phyloP scores from a whole-genome alignment of 2,113 vertebrate species.

The Ochotona curzoniae region DNA sequence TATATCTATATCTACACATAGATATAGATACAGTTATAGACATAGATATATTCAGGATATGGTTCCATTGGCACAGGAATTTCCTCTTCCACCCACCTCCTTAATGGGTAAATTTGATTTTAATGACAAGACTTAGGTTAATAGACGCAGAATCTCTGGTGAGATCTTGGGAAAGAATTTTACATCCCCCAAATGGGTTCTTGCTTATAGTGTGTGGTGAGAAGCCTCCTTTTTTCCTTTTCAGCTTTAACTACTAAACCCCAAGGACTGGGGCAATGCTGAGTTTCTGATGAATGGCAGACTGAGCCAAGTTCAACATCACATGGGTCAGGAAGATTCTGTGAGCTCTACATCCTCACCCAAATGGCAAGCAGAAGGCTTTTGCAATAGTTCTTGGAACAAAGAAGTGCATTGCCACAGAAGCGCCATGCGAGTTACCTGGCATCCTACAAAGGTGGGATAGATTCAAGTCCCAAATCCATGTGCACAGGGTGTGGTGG shows the following conservation, averaged over 20 bases:
- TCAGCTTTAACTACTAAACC: neutral
- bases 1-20: too few relatives aligned
- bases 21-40: too few relatives aligned
- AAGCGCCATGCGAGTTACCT: neutral
- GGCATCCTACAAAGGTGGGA: neutral
- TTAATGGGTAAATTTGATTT: slow-evolving; percentile 34
- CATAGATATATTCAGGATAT: too few relatives aligned
- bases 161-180: slow-evolving; percentile 54
- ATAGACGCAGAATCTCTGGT: slow-evolving; percentile 16
- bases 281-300: neutral
- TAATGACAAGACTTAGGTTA: slow-evolving; percentile 29
- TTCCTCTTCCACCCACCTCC: too few relatives aligned
- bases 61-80: too few relatives aligned
- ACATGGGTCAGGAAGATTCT: neutral
- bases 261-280: neutral
- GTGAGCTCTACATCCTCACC: neutral
- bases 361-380: neutral
- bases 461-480: neutral
- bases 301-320: neutral
- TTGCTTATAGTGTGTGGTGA: neutral
- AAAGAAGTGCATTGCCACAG: neutral
- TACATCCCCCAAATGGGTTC: neutral
- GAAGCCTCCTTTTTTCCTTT: neutral
- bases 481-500: too few relatives aligned
- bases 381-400: neutral